phyloP scores from a whole-genome alignment of 2,888 invertebrate species.

The Cyrtodaria siliqua region DNA sequence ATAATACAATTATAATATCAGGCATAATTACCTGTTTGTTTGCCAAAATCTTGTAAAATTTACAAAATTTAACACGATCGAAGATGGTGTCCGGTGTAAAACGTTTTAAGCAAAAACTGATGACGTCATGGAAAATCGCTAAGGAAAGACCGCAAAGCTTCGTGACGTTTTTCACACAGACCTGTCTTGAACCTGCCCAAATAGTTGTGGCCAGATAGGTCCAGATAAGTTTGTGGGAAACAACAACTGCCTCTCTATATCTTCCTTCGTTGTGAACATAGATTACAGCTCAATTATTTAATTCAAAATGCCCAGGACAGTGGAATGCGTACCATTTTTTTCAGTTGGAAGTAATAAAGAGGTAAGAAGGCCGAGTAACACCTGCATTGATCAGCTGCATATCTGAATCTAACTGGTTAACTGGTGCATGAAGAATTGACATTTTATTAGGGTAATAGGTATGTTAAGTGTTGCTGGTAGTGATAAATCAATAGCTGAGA shows the following conservation, averaged over 20 bases:
- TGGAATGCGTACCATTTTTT: constrained; percentile 88
- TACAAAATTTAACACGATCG: constrained; percentile 39
- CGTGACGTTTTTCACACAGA: constrained; percentile 74
- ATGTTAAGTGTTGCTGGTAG: too few relatives aligned
- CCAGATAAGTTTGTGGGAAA: too few relatives aligned
- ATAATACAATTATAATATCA: background rate
- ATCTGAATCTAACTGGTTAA: background rate
- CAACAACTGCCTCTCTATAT: constrained; percentile 27
- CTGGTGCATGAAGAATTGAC: constrained; percentile 1
- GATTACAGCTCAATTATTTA: background rate
- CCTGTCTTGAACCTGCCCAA: constrained; percentile 50
- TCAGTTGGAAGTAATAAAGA: constrained; percentile 87
- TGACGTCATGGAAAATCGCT: constrained; percentile 79
- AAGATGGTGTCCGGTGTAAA: constrained; percentile 74
- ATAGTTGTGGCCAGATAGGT: too few relatives aligned
- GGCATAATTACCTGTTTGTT: constrained; percentile 38
- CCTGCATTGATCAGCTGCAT: too few relatives aligned
- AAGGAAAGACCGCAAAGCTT: constrained; percentile 80
- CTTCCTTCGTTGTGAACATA: background rate
- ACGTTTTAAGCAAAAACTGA: constrained; percentile 69
- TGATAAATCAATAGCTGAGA: too few relatives aligned
- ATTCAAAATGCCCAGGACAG: constrained; percentile 81
- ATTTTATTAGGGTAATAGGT: too few relatives aligned
- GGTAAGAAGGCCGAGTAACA: constrained; percentile 82
- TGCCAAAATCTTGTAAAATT: constrained; percentile 39